Conservation (phyloP, 1,140 invertebrate species). For the Dryas iulia region DNA sequence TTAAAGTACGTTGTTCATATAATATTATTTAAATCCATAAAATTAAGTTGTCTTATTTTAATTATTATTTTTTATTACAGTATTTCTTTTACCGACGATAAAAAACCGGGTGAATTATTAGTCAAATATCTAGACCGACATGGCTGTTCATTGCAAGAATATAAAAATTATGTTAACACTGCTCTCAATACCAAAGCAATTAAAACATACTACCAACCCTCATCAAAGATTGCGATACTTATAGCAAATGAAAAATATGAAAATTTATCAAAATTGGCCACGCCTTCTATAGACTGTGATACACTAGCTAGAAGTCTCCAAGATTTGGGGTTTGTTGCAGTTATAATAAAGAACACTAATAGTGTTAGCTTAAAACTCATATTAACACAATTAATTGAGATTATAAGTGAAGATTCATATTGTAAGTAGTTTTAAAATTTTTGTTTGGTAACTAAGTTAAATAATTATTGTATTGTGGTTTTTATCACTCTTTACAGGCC, state of each 20-base stretch:
- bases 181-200: conserved; percentile 43
- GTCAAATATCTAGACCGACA: conserved; percentile 50
- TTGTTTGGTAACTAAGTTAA: too few relatives aligned
- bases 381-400: conserved; percentile 45
- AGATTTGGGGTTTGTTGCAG: conserved; percentile 61
- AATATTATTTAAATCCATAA: neutral
- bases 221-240: conserved; percentile 64
- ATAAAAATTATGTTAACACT: conserved; percentile 38
- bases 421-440: conserved; percentile 53
- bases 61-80: conserved; percentile 35
- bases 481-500: conserved; percentile 53
- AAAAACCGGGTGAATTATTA: conserved; percentile 54
- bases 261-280: conserved; percentile 62
- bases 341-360: conserved; percentile 60
- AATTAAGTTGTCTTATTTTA: neutral
- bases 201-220: conserved; percentile 51
- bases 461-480: neutral
- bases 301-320: conserved; percentile 56
- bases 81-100: conserved; percentile 38
- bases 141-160: conserved; percentile 48
- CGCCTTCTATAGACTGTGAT: conserved; percentile 71
- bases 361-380: conserved; percentile 50
- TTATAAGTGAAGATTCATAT: conserved; percentile 65
- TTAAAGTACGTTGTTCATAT: conserved; percentile 30
- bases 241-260: conserved; percentile 69